Evolutionary conservation across 1,140 invertebrate species (phyloP), one percentile per base, ranked within the genome.

Genomic region (Zeugodacus cucurbitae): DNA sequence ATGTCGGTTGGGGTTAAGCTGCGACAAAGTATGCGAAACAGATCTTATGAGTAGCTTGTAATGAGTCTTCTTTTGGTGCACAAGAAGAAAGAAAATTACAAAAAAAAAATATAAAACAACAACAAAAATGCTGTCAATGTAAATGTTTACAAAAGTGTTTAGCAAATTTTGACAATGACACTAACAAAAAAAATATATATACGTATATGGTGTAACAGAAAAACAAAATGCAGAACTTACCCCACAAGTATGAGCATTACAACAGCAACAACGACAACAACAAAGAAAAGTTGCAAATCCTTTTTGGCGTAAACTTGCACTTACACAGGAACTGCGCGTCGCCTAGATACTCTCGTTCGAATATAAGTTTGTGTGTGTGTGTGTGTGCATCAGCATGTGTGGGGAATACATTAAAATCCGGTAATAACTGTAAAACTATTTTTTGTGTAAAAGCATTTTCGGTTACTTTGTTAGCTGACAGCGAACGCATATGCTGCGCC

Each of bases 101-200:
- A 22, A 41, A 78, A 78, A 41, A 74, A 74, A 74, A 34, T 7
- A 70, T 6, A 48, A 48, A 48, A 29, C 74, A 82, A 82, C 6
- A 54, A 34, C 20, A 14, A 54, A 32, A 82, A 2, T 26, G 3
- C 44, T 82, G 74, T 48, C 74, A 54, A 5, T 48, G 74, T 74
- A 74, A 74, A 37, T 74, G 67, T 74, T 74, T 74, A 37, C 34
- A 54, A 82, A 82, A 82, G 14, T 82, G 74, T 82, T 82, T 82
- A 48, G 74, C 74, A 82, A 82, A 82, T 82, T 82, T 82, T 82
- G 37, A 22, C 41, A 48, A 48, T n/a, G 58, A 26, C n/a, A 62
- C 22, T 41, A 44, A 14, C 37, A 29, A 41, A n/a, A n/a, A n/a
- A n/a, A n/a, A n/a, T n/a, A n/a, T n/a, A n/a, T n/a, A n/a, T n/a